Evolutionary conservation across 2,888 invertebrate species (phyloP), one percentile per base, ranked within the genome.

Genomic region (Tryphoninae sp.): DNA sequence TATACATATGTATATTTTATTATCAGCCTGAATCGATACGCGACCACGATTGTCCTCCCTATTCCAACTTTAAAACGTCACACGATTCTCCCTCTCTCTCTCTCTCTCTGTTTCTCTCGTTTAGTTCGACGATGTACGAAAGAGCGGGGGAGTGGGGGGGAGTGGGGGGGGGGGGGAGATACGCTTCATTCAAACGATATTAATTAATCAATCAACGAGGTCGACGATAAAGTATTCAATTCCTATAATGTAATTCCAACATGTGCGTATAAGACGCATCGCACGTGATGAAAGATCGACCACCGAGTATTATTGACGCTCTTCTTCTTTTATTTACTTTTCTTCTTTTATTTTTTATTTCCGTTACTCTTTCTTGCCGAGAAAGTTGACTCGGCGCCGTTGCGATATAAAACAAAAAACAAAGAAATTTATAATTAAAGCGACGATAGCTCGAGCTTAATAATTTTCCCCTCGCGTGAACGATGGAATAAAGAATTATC

Each of bases 201-300:
- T 69, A 55, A 78, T 72, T 78, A 59, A 72, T 80, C 76, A 59
- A 71, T 80, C 76, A 80, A 76, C 76, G 77, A 76, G 80, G 76
- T 77, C 77, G 80, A 51, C 68, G 77, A 71, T 78, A 40, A 80
- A 67, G 33, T 59, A 68, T 72, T 73, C 67, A 73, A 77, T 73
- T 61, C 65, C 42, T 58, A 61, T 68, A 62, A 65, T 77, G 76
- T 58, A 59, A 72, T 67, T 72, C 61, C 22, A 42, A 33, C 59
- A 33, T 55, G 55, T 76, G 40, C 65, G 23, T 23, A 51, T 42
- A 33, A n/a, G 26, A 33, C 40, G 51, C n/a, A 59, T 71, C 23
- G 33, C 64, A 76, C 71, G 33, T 49, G 42, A 55, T 45, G 2
- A 75, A 11, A 33, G 26, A 45, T 26, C 49, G n/a, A 75, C 2